Conservation (phyloP, 2,888 invertebrate genomes). For the Caenorhabditis sulstoni region DNA sequence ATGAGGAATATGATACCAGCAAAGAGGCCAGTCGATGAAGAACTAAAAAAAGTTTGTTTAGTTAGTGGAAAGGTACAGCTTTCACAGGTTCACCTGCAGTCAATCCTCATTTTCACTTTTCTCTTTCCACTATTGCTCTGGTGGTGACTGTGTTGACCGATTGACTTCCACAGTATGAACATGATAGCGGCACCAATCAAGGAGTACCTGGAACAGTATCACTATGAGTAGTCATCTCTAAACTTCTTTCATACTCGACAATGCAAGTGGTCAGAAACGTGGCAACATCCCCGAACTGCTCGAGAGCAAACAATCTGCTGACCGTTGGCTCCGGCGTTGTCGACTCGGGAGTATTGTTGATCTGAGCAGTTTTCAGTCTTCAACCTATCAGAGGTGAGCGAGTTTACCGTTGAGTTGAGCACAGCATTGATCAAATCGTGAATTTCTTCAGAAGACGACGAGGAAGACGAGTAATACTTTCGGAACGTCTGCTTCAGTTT, state of each 20-base stretch:
- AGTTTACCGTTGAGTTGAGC: conserved; percentile 47
- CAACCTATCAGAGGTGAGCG: conserved; percentile 1
- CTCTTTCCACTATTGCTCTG: conserved; percentile 63
- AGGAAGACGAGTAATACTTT: conserved; percentile 53
- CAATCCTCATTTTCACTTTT: conserved; percentile 75
- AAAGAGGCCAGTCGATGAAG: conserved; percentile 78
- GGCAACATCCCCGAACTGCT: conserved; percentile 79
- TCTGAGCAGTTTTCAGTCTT: conserved; percentile 16
- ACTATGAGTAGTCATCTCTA: neutral
- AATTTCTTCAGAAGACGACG: conserved; percentile 57
- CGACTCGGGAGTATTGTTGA: conserved; percentile 37
- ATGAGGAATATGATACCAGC: conserved; percentile 78
- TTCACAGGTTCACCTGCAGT: conserved; percentile 74
- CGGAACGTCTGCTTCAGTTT: conserved; percentile 60
- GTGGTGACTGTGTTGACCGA: conserved; percentile 65
- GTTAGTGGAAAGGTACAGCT: neutral
- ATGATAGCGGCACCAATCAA: conserved; percentile 79
- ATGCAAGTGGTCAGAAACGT: conserved; percentile 79
- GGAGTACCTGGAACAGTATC: conserved; percentile 64
- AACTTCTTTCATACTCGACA: conserved; percentile 66
- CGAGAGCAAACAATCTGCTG: conserved; percentile 69
- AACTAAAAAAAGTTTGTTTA: conserved; percentile 65
- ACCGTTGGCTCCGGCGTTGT: conserved; percentile 42
- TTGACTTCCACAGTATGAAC: conserved; percentile 79
- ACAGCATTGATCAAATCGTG: conserved; percentile 50